Evolutionary conservation across 1,140 invertebrate genomes (phyloP).

Genomic region (Drosophila serrata): DNA sequence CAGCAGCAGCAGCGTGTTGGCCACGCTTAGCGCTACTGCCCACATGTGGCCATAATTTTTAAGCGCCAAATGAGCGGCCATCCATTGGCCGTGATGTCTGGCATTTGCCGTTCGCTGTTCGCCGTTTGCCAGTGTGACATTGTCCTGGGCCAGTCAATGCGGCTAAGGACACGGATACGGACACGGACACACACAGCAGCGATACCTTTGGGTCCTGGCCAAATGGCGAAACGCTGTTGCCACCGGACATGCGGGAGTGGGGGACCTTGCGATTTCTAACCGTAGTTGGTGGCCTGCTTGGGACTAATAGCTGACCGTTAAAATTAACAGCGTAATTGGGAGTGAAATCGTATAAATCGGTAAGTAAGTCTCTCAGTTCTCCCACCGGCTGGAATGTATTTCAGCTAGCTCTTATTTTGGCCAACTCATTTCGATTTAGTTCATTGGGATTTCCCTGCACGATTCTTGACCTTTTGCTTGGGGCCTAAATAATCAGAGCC

Average conservation of each 20-base stretch:
- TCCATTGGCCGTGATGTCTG: conserved; percentile 80
- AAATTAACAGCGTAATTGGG: conserved; percentile 44
- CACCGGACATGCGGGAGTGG: conserved; percentile 17
- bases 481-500: conserved; percentile 23
- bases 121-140: conserved; percentile 21
- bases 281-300: conserved; percentile 57
- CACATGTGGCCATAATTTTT: conserved; percentile 83
- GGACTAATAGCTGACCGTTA: conserved; percentile 42
- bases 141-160: conserved; percentile 24
- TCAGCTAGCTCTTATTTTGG: conserved; percentile 13
- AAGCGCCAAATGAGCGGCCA: conserved; percentile 81
- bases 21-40: conserved; percentile 62
- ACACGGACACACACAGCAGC: conserved; percentile 3
- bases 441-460: conserved; percentile 45
- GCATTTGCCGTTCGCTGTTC: conserved; percentile 35
- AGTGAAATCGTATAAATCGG: conserved; percentile 30
- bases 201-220: conserved; percentile 56
- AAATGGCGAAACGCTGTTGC: conserved; percentile 57
- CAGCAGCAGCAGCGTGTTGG: conserved; percentile 43
- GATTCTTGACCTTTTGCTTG: conserved; percentile 26
- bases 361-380: conserved; percentile 3
- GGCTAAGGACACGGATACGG: conserved; percentile 8
- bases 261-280: conserved; percentile 49
- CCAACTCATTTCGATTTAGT: conserved; percentile 16
- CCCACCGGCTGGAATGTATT: neutral